Conservation (phyloP, 92 coral and sea anemone species). For the Bergia sp. region DNA sequence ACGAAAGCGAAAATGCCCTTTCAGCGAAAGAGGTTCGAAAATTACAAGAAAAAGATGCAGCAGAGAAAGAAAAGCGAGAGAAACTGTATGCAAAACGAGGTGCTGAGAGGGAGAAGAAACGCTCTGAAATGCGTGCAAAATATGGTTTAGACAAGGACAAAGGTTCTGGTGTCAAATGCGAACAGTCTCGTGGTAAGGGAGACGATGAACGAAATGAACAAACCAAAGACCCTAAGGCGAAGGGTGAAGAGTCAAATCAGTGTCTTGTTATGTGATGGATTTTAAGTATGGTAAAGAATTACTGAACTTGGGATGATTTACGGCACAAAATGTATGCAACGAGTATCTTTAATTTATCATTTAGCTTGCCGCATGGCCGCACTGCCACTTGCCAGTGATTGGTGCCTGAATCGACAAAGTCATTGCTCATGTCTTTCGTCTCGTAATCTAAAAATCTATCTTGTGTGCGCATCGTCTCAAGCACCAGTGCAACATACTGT, state of each 20-base stretch:
- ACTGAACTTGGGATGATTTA: not conserved
- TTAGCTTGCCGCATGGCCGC: not conserved
- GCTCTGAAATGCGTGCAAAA: slow-evolving; percentile 38
- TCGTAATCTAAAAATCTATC: not conserved
- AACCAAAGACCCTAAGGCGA: slow-evolving; percentile 6
- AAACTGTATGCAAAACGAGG: slow-evolving; percentile 23
- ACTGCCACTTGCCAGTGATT: not conserved
- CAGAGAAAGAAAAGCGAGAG: slow-evolving; percentile 32
- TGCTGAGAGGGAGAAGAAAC: slow-evolving; percentile 39
- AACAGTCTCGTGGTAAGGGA: not conserved
- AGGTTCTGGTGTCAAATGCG: not conserved
- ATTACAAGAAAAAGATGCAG: slow-evolving; percentile 39
- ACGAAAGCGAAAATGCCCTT: slow-evolving; percentile 9
- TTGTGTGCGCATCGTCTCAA: not conserved
- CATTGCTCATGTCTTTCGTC: too few relatives aligned
- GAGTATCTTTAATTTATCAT: too few relatives aligned
- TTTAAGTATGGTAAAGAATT: too few relatives aligned
- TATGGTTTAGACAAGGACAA: slow-evolving; percentile 35
- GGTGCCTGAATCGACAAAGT: not conserved
- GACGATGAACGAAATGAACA: slow-evolving; percentile 28
- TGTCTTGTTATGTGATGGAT: slow-evolving; percentile 34
- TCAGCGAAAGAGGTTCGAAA: slow-evolving; percentile 43
- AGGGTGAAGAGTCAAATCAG: slow-evolving; percentile 29
- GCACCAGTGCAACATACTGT: not conserved
- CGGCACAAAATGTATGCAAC: not conserved